Evolutionary conservation across 2,797 vertebrate genomes (phyloP).

Genomic region (Meda fulgida): DNA sequence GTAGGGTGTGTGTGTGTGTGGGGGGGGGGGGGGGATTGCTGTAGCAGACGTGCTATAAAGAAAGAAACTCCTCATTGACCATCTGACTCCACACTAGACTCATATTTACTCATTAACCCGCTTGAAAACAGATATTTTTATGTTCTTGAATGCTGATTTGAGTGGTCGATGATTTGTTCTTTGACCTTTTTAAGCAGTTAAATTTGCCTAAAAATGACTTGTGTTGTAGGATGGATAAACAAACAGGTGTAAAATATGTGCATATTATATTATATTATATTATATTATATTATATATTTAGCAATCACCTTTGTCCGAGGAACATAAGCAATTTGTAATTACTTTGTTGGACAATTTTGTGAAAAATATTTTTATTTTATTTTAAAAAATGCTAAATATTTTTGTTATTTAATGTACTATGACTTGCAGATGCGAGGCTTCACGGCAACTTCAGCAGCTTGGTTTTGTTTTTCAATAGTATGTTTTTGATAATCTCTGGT

Average conservation of each 20-base stretch:
- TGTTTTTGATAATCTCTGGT: slow-evolving; percentile 42
- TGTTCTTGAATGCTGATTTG: neutral
- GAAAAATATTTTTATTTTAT: neutral
- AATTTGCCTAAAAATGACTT: neutral
- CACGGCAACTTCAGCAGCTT: neutral
- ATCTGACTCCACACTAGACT: slow-evolving; percentile 59
- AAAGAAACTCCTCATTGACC: slow-evolving; percentile 48
- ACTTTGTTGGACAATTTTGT: neutral
- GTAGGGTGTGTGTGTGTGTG: neutral
- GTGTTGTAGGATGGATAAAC: neutral
- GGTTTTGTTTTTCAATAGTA: slow-evolving; percentile 1
- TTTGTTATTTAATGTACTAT: neutral
- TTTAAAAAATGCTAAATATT: neutral
- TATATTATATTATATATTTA: neutral
- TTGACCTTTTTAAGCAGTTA: neutral
- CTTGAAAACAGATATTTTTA: neutral
- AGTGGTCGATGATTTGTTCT: neutral
- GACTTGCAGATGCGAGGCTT: neutral
- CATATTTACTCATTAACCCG: slow-evolving; percentile 18
- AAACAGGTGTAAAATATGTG: neutral
- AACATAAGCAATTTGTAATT: neutral
- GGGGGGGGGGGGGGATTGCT: neutral
- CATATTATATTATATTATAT: neutral
- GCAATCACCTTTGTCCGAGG: neutral
- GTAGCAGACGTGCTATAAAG: slow-evolving; percentile 4